A percentile compares a stretch with the other conserved stretches of the same genome.
These are phyloP conservation scores for Hippasteria phrygiana DNA, from an alignment of 53 echinoderm and acorn worm species.

Conservation along the genomic window DNA sequence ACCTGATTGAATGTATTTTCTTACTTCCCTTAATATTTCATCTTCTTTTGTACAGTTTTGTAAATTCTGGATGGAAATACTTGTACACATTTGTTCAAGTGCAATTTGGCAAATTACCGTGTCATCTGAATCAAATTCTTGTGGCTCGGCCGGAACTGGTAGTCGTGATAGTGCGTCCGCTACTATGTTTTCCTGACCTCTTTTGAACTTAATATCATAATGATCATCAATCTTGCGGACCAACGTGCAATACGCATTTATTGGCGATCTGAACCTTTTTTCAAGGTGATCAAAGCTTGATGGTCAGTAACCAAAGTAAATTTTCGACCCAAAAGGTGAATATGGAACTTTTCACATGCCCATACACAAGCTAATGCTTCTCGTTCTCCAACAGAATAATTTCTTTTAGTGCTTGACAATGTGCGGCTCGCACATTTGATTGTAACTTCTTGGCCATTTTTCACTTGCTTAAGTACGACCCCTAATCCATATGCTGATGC, in stretches of 20 bases:
- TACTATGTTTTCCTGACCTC: conserved; percentile 22
- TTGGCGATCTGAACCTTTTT: conserved; percentile 35
- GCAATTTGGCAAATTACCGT: conserved; percentile 24
- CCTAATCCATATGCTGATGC: conserved; percentile 64
- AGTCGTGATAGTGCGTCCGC: conserved; percentile 17
- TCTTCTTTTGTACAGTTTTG: conserved; percentile 6
- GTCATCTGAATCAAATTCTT: conserved; percentile 40
- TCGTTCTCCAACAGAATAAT: conserved; percentile 45
- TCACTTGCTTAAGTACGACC: conserved; percentile 53
- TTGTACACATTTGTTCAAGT: conserved; percentile 21
- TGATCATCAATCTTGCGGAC: conserved; percentile 33
- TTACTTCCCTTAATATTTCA: neutral
- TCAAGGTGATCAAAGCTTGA: conserved; percentile 47
- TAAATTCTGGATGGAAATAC: neutral
- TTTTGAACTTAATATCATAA: conserved; percentile 23
- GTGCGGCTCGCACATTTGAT: conserved; percentile 39
- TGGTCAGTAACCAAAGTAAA: conserved; percentile 36
- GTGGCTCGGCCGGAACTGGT: neutral
- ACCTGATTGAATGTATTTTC: conserved; percentile 7
- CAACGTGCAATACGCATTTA: conserved; percentile 44
- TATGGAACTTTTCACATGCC: conserved; percentile 45
- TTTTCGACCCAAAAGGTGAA: conserved; percentile 49
- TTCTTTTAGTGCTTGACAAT: conserved; percentile 19
- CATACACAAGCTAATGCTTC: conserved; percentile 63
- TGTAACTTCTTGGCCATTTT: conserved; percentile 25